Percentiles rank a stretch among this genome's conserved stretches.
Conservation (phyloP, 2,888 invertebrate genomes). For the Adelphocoris suturalis region DNA sequence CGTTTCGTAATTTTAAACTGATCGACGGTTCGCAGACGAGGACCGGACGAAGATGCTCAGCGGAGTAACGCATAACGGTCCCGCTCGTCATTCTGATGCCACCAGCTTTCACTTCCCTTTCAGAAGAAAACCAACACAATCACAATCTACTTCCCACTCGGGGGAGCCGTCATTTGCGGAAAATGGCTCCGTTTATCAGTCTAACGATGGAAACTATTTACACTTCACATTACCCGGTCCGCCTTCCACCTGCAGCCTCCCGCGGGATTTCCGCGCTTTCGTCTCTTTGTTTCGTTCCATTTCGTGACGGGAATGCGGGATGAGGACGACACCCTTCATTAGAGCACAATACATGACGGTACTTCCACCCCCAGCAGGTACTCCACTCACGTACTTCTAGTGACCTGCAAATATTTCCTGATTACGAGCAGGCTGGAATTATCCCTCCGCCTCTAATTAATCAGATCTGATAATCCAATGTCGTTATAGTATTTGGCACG, state of each 20-base stretch:
- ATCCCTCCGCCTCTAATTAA: no score
- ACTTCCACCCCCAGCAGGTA: background rate
- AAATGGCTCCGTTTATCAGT: slow-evolving; percentile 22
- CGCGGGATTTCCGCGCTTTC: background rate
- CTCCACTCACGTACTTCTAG: background rate
- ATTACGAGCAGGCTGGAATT: background rate
- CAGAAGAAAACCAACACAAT: slow-evolving; percentile 28
- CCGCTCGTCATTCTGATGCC: background rate
- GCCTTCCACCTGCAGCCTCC: background rate
- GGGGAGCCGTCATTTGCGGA: background rate
- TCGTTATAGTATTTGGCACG: no score
- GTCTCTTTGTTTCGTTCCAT: background rate
- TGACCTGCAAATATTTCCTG: background rate
- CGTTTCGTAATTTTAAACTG: background rate
- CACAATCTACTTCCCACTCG: slow-evolving; percentile 10
- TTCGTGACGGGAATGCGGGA: background rate
- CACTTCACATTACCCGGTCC: background rate
- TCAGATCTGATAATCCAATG: no score
- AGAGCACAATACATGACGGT: background rate
- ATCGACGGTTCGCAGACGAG: slow-evolving; percentile 1
- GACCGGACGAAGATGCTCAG: slow-evolving; percentile 28
- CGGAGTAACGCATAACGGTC: slow-evolving; percentile 1
- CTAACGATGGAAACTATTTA: slow-evolving; percentile 22
- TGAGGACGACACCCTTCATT: background rate
- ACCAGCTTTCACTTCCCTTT: slow-evolving; percentile 42